phyloP scores from a whole-genome alignment of 2,797 vertebrate species.

The Pyrocephalus nanus region DNA sequence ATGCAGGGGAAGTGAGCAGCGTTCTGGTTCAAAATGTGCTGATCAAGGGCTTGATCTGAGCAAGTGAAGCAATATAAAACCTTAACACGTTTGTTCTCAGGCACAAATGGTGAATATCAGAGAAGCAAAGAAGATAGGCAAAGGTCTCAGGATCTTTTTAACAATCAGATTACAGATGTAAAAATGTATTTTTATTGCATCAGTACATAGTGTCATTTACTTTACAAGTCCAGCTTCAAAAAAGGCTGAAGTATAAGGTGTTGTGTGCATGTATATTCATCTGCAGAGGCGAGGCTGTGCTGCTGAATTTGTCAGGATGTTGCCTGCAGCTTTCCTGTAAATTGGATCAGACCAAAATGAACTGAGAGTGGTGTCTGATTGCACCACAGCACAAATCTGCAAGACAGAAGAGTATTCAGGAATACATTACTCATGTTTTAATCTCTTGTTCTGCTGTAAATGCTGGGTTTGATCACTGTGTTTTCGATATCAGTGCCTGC shows the following conservation, averaged over 20 bases:
- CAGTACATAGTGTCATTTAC: neutral
- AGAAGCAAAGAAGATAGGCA: neutral
- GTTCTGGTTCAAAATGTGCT: neutral
- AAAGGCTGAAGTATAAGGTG: neutral
- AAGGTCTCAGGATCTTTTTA: neutral
- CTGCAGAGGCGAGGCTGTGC: neutral
- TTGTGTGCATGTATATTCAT: neutral
- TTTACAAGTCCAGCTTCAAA: neutral
- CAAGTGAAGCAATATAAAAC: neutral
- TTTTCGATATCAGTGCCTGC: neutral
- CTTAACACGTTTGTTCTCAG: neutral
- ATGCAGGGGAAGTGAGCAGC: neutral
- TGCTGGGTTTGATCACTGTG: neutral
- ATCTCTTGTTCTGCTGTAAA: neutral
- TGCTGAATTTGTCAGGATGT: constrained; percentile 10
- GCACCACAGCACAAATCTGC: neutral
- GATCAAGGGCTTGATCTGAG: neutral
- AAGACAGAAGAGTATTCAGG: neutral
- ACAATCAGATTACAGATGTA: neutral
- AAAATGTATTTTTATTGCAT: neutral
- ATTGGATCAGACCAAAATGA: constrained; percentile 11
- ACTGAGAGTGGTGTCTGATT: neutral
- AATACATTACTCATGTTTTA: neutral
- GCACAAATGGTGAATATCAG: neutral
- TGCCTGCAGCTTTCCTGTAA: constrained; percentile 3